Conservation (phyloP, 2,113 vertebrate species). For the Cyphomyrus plagiostoma region DNA sequence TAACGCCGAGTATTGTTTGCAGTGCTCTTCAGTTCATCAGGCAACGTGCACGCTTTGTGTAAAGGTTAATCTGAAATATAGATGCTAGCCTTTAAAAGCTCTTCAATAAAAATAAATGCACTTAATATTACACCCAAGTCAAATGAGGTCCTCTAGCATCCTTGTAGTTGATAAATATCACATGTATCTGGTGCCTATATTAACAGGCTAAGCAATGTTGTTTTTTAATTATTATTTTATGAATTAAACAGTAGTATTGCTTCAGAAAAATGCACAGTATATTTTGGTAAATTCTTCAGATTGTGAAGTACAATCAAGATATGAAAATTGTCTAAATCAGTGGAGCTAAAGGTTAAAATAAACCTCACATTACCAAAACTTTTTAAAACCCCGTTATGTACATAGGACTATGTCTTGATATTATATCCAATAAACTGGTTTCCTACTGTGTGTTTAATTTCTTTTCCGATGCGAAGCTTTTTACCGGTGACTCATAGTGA, state of each 20-base stretch:
- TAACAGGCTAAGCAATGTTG: conserved; percentile 29
- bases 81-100: background rate
- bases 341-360: conserved; percentile 36
- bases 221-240: conserved; percentile 20
- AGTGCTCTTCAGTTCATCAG: background rate
- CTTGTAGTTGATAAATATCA: conserved; percentile 8
- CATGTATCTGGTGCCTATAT: conserved; percentile 20
- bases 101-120: background rate
- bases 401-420: conserved; percentile 62
- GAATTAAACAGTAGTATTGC: conserved; percentile 17
- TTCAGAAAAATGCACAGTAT: conserved; percentile 15
- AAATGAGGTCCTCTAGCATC: conserved; percentile 5
- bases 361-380: conserved; percentile 55
- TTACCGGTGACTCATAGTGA: background rate
- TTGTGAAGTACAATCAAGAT: conserved; percentile 47
- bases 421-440: conserved; percentile 66
- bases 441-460: conserved; percentile 43
- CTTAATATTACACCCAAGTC: background rate
- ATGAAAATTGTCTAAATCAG: conserved; percentile 22
- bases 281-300: conserved; percentile 22
- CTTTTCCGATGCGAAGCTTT: background rate
- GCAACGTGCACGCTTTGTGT: background rate
- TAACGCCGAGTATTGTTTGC: background rate
- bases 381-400: conserved; percentile 61
- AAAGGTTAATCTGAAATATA: background rate